phyloP scores from a whole-genome alignment of 1,140 invertebrate species.

The Halesus radiatus region DNA sequence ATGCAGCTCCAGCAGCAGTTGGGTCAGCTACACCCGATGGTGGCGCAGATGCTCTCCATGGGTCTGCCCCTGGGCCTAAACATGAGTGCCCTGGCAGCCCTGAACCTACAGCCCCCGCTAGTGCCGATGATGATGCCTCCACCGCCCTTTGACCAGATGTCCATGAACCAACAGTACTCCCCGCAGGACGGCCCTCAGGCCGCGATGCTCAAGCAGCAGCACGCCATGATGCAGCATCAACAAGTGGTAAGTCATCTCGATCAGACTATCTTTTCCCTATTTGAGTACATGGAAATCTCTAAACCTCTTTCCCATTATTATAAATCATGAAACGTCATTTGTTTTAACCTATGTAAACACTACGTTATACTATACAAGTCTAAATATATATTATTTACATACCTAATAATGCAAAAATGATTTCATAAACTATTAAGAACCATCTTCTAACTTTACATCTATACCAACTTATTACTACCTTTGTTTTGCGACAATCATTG shows the following conservation, averaged over 20 bases:
- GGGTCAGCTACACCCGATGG: conserved; percentile 83
- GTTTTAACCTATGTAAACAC: too few species aligned
- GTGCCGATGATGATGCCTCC: conserved; percentile 93
- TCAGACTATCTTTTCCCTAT: too few species aligned
- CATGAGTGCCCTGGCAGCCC: conserved; percentile 85
- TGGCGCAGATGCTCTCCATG: conserved; percentile 77
- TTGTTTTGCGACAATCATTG: too few species aligned
- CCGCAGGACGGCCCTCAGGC: conserved; percentile 68
- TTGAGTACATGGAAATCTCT: too few species aligned
- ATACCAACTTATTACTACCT: too few species aligned
- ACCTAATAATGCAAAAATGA: too few species aligned
- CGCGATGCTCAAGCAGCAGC: conserved; percentile 79
- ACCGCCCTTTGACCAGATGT: conserved; percentile 78
- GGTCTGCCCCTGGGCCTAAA: conserved; percentile 88
- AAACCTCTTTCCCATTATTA: too few species aligned
- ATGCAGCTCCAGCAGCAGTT: conserved; percentile 90
- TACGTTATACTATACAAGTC: too few species aligned
- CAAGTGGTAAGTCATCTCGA: conserved; percentile 73
- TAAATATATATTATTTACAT: too few species aligned
- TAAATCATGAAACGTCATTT: too few species aligned
- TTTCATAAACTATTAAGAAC: too few species aligned
- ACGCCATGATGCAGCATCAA: conserved; percentile 76
- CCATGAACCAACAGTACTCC: conserved; percentile 69
- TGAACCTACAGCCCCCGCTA: conserved; percentile 89
- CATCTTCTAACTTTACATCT: too few species aligned